Conservation (phyloP, 2,797 vertebrate species). For the Ptychobarbus kaznakovi region DNA sequence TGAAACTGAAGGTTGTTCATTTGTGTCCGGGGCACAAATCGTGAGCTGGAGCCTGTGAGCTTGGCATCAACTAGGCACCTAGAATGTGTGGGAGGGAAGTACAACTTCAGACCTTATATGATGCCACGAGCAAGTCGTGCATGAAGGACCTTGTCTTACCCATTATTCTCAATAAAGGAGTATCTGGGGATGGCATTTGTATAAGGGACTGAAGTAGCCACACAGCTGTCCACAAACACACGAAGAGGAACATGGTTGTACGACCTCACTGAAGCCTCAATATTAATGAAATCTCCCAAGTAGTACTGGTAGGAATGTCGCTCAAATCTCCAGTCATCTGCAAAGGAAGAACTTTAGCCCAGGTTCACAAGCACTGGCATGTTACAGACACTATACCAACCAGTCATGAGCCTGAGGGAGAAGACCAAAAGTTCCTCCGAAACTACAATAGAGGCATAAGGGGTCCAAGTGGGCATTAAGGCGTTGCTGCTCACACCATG, state of each 20-base stretch:
- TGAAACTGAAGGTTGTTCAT: slow-evolving; percentile 68
- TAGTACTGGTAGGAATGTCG: slow-evolving; percentile 44
- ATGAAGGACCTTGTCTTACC: slow-evolving; percentile 19
- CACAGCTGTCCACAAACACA: slow-evolving; percentile 44
- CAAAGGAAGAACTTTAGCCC: neutral
- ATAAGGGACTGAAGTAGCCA: slow-evolving; percentile 68
- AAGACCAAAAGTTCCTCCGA: slow-evolving; percentile 66
- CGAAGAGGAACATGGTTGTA: slow-evolving; percentile 47
- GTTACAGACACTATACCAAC: slow-evolving; percentile 60
- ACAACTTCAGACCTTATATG: neutral
- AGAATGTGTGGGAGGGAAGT: neutral
- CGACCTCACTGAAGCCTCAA: slow-evolving; percentile 38
- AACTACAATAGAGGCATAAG: slow-evolving; percentile 35
- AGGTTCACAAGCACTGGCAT: slow-evolving; percentile 56
- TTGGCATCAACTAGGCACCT: slow-evolving; percentile 74
- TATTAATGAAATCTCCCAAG: slow-evolving; percentile 42
- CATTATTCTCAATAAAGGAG: slow-evolving; percentile 51
- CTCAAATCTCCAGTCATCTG: slow-evolving; percentile 49
- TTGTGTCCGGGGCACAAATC: slow-evolving; percentile 61
- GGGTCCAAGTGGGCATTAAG: slow-evolving; percentile 67
- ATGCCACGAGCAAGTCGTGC: neutral
- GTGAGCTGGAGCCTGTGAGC: slow-evolving; percentile 68
- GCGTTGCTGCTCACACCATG: slow-evolving; percentile 68
- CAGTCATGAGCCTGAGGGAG: slow-evolving; percentile 73
- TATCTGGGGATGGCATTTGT: slow-evolving; percentile 32